Conservation (phyloP, 2,113 vertebrate genomes). For the Bolborhynchus lineola region DNA sequence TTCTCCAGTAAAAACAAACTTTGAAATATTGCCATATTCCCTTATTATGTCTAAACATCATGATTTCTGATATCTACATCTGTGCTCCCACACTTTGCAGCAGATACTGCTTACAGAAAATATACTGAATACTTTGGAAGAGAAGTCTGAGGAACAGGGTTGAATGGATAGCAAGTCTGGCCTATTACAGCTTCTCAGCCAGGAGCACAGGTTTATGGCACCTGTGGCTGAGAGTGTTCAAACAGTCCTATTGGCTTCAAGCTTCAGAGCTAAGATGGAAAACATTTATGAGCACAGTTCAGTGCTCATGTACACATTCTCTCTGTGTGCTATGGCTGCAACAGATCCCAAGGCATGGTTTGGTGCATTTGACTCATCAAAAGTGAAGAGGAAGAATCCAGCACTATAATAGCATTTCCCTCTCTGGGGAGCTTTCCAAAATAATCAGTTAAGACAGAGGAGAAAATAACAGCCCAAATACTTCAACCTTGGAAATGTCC, state of each 20-base stretch:
- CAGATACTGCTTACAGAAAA: neutral
- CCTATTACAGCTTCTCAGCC: neutral
- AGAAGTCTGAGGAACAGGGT: neutral
- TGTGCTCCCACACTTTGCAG: neutral
- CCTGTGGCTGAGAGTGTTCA: neutral
- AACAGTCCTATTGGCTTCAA: neutral
- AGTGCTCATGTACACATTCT: neutral
- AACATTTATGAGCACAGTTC: neutral
- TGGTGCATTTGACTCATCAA: neutral
- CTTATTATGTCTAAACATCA: neutral
- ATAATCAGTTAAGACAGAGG: neutral
- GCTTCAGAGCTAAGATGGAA: neutral
- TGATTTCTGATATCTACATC: neutral
- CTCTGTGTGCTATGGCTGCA: neutral
- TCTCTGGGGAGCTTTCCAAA: neutral
- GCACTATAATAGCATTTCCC: neutral
- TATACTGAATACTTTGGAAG: neutral
- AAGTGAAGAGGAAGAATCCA: neutral
- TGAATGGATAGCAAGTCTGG: neutral
- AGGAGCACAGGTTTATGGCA: neutral
- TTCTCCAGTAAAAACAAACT: neutral
- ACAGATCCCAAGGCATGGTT: neutral
- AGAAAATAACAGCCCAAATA: conserved; percentile 8
- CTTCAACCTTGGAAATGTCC: conserved; percentile 22
- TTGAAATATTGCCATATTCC: neutral